Base-by-base conservation (phyloP, 2,797 vertebrate genomes). In the Brotula barbata region DNA sequence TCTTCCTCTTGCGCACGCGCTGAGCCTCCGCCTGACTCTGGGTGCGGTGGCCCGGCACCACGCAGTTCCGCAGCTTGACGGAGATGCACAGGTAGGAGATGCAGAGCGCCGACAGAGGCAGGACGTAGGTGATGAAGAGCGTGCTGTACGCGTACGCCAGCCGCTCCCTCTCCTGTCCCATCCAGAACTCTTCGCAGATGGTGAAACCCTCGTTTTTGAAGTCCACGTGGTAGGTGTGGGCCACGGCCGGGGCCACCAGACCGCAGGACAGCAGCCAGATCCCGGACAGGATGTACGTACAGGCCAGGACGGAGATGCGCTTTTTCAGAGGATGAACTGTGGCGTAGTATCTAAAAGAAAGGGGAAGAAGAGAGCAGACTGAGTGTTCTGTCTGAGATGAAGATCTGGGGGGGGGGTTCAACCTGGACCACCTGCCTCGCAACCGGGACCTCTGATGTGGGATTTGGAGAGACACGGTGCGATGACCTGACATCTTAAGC, bases 161-260 rank as follows among this genome's bases (percentile, higher is more conserved):
- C 14, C 87, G 88, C 81, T 93, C 86, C 4, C 37, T 77, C 82
- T 93, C 90, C 76, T 93, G 82, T 39, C 88, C 92, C 87, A 94
- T 88, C 94, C 94, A 95, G 88, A 95, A 95, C 84, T 95, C 94
- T 86, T 95, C 93, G 0, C 94, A 95, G 85, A 95, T 95, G 77
- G 88, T 85, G 71, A 95, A 94, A 69, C 93, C 93, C 79, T 95
- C 92, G 0, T 90, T 89, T 62, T 82, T 90, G 39, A 95, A 94
- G 85, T 94, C 93, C 75, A 95, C 93, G 0, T 95, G 92, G 80
- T 95, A 95, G 0, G 94, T 95, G 87, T 95, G 93, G 51, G 92
- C 92, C 50, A 95, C 86, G 1, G 94, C 94, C 0, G 94, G 94
- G 28, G 92, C 93, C 75, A 93, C 94, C 62, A 95, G 81, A 0